These are phyloP conservation scores for Hirtodrosophila histrioides DNA, from an alignment of 2,888 invertebrate species.

Conservation along the genomic window DNA sequence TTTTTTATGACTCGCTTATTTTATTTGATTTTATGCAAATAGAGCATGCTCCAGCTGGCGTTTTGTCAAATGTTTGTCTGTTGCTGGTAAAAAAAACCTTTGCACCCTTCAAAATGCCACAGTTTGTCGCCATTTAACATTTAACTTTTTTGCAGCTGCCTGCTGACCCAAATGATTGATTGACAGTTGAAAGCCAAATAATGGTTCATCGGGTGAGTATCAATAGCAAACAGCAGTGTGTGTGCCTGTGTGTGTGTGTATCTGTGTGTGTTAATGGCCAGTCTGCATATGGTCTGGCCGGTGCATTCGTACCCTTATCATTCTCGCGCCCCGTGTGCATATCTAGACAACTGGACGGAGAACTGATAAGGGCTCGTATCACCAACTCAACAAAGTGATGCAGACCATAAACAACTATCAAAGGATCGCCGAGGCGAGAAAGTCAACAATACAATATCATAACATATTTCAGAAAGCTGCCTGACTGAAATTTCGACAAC, in stretches of 20 bases:
- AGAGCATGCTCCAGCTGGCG: conserved; percentile 45
- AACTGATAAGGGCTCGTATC: conserved; percentile 98
- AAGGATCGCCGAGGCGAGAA: too few relatives aligned
- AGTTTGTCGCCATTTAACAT: conserved; percentile 57
- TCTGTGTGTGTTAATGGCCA: conserved; percentile 38
- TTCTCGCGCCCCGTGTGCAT: conserved; percentile 95
- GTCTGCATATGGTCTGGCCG: conserved; percentile 63
- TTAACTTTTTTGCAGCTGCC: conserved; percentile 35
- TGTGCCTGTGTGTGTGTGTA: conserved; percentile 8
- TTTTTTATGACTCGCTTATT: conserved; percentile 44
- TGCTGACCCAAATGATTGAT: conserved; percentile 65
- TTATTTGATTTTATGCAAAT: conserved; percentile 14
- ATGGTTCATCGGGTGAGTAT: conserved; percentile 52
- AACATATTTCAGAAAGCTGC: too few relatives aligned
- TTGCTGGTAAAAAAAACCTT: conserved; percentile 9
- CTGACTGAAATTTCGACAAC: too few relatives aligned
- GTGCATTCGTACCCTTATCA: conserved; percentile 93
- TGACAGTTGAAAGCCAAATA: conserved; percentile 57
- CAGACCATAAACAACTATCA: too few relatives aligned
- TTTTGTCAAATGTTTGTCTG: conserved; percentile 36
- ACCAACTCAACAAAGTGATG: conserved; percentile 80
- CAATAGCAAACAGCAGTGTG: conserved; percentile 9
- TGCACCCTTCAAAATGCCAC: conserved; percentile 22
- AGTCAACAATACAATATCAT: too few relatives aligned
- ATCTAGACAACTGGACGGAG: conserved; percentile 96